A percentile compares a stretch with the other conserved stretches of the same genome.
These are phyloP conservation scores for Zaprionus tsacasi DNA, from an alignment of 1,140 invertebrate species.

Conservation along the genomic window DNA sequence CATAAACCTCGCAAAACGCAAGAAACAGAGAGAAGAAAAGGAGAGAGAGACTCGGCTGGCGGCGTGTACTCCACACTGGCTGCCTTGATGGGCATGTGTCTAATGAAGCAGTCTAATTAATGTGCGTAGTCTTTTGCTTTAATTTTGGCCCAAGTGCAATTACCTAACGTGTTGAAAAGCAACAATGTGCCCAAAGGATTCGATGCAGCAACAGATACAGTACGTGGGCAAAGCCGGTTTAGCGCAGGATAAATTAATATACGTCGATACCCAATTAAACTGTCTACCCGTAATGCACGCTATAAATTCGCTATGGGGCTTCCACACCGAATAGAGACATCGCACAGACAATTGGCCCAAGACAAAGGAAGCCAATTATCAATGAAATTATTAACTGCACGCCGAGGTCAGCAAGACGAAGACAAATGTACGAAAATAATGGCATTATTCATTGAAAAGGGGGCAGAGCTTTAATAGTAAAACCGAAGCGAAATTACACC, in stretches of 20 bases:
- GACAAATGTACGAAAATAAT: conserved; percentile 61
- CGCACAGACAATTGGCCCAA: conserved; percentile 57
- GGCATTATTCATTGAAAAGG: conserved; percentile 37
- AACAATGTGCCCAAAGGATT: conserved; percentile 42
- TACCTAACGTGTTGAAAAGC: conserved; percentile 70
- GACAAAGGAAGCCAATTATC: conserved; percentile 44
- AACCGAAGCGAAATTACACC: neutral
- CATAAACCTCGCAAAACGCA: conserved; percentile 61
- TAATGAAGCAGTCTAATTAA: conserved; percentile 76
- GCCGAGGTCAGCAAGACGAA: conserved; percentile 41
- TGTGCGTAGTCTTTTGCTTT: conserved; percentile 50
- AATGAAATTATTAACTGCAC: conserved; percentile 36
- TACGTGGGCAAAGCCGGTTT: conserved; percentile 11
- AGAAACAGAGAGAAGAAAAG: conserved; percentile 1
- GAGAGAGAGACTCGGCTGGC: conserved; percentile 33
- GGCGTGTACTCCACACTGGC: conserved; percentile 46
- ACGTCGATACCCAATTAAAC: conserved; percentile 78
- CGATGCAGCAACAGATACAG: neutral
- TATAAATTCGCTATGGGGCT: conserved; percentile 58
- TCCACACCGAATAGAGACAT: conserved; percentile 64
- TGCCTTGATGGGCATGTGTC: conserved; percentile 72
- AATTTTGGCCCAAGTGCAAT: conserved; percentile 23
- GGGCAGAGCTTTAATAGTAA: neutral
- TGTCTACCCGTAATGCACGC: conserved; percentile 72
- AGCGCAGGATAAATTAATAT: conserved; percentile 67